Conservation (phyloP, 1,140 invertebrate species). For the Bombyx mandarina region DNA sequence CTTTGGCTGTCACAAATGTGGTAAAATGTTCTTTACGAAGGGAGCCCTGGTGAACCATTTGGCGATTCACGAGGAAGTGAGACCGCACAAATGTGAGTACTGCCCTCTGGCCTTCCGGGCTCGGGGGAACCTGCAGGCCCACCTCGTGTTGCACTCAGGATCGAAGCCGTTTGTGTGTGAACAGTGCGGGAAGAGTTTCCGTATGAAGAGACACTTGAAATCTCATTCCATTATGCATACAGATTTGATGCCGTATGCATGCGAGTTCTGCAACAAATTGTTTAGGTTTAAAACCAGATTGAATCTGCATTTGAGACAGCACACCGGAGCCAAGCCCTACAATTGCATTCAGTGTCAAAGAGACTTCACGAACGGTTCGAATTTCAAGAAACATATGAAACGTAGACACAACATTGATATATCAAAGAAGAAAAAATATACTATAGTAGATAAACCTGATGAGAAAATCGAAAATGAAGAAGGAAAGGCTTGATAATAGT, state of each 20-base stretch:
- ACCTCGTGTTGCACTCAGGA: constrained; percentile 77
- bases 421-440: constrained; percentile 37
- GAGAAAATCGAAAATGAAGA: constrained; percentile 7
- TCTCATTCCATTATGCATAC: constrained; percentile 79
- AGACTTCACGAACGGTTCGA: constrained; percentile 83
- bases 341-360: constrained; percentile 76
- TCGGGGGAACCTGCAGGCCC: constrained; percentile 63
- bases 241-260: constrained; percentile 86
- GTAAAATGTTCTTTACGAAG: constrained; percentile 65
- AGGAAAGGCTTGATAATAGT: neutral
- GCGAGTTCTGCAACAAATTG: constrained; percentile 80
- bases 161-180: constrained; percentile 84
- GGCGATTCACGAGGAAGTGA: constrained; percentile 48
- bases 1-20: constrained; percentile 55
- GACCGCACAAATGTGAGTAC: constrained; percentile 52
- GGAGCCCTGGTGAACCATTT: constrained; percentile 53
- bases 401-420: constrained; percentile 75
- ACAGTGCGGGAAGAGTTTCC: constrained; percentile 81
- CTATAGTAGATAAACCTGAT: constrained; percentile 7
- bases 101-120: constrained; percentile 52
- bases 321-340: constrained; percentile 76
- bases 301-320: constrained; percentile 77
- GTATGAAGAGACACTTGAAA: constrained; percentile 68
- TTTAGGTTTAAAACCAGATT: constrained; percentile 81
- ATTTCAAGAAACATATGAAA: constrained; percentile 85